Base-by-base conservation (phyloP, 2,113 vertebrate species). In the Andinoacara biseriatus region DNA sequence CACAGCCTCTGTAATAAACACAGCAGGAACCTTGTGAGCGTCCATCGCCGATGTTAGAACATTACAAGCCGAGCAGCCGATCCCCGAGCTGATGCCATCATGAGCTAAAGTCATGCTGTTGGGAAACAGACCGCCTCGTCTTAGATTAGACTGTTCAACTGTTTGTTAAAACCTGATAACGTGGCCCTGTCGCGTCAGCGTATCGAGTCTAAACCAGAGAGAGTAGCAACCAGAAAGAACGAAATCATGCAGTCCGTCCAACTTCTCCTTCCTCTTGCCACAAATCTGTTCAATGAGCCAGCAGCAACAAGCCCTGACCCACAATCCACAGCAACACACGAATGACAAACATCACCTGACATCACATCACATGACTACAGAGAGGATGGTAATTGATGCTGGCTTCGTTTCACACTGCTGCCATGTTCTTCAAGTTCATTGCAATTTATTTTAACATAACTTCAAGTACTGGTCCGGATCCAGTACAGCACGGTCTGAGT, bases 331-430 rank as follows among this genome's bases (percentile, higher is more conserved):
- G 81, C 77, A 86, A 84, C 91, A 87, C 52, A 82, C 24, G 82
- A 85, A 87, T 76, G 83, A 38, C 58, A 79, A 49, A 58, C 24
- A 78, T 86, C 81, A 90, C 82, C 6, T 90, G 75, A 82, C 67
- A 33, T 86, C 65, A 61, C 3, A 76, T 87, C 82, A 94, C 88
- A 88, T 87, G 89, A 86, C 80, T 52, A 82, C 24, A 85, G 78
- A 86, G 65, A 86, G 72, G 77, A 87, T 89, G 85, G 58, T 84
- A 87, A 85, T 82, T 82, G 67, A 69, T n/a, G 7, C 78, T 82
- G 17, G 57, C 57, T 75, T 84, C 85, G 91, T 89, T 91, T 90
- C 90, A 92, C 88, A 90, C 87, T 84, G 89, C 67, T 26, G 63
- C 81, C 38, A 46, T 17, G 58, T 57, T 24, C 38, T 58, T 62